phyloP scores from a whole-genome alignment of 2,113 vertebrate species.

The Carlito syrichta region DNA sequence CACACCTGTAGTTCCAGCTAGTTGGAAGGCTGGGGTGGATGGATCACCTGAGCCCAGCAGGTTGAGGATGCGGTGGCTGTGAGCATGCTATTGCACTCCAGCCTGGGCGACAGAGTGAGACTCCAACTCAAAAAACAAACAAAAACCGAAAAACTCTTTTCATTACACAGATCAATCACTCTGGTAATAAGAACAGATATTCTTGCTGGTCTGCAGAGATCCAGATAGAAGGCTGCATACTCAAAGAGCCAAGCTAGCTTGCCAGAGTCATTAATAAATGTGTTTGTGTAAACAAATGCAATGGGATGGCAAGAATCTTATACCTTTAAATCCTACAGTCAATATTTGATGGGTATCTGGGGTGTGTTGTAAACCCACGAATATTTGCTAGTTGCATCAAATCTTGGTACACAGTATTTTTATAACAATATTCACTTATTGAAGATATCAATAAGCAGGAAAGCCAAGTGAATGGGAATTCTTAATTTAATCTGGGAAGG shows the following conservation, averaged over 20 bases:
- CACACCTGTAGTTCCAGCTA: no score
- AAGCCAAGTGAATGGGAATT: background rate
- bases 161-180: conserved; percentile 81
- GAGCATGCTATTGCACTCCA: no score
- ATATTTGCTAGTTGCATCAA: background rate
- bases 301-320: background rate
- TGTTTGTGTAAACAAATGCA: background rate
- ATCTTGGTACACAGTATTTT: background rate
- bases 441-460: background rate
- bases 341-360: background rate
- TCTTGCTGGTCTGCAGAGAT: conserved; percentile 83
- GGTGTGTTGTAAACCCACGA: background rate
- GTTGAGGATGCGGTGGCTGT: no score
- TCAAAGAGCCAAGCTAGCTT: conserved; percentile 56
- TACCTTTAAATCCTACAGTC: background rate
- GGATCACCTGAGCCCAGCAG: no score
- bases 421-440: background rate
- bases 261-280: background rate
- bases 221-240: conserved; percentile 85
- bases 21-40: no score
- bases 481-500: no score
- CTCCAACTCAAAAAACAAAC: no score
- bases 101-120: no score
- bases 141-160: no score
- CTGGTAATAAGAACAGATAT: conserved; percentile 69